Conservation (phyloP, 2,888 invertebrate species). For the Pristionchus fissidentatus region DNA sequence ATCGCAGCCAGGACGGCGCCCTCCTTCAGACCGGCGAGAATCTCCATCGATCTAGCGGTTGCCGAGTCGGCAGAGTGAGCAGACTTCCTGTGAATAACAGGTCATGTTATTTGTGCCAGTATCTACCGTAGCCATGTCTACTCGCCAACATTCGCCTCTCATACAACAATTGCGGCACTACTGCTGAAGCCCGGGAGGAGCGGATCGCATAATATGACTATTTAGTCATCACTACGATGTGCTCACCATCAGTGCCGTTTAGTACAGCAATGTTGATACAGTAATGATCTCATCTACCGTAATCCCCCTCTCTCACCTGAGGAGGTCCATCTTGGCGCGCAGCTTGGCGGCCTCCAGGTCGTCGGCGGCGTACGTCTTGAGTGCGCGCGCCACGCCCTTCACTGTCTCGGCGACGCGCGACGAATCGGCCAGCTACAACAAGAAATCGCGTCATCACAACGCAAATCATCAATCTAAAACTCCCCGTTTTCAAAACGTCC, state of each 20-base stretch:
- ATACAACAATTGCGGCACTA: too few species aligned
- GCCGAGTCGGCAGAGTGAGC: conserved; percentile 35
- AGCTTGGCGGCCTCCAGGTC: conserved; percentile 42
- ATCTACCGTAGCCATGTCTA: too few species aligned
- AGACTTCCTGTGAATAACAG: conserved; percentile 22
- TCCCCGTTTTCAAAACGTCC: neutral
- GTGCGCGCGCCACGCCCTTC: conserved; percentile 19
- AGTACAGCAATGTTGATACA: too few species aligned
- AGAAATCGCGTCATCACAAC: neutral
- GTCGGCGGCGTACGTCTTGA: conserved; percentile 26
- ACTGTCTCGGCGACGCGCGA: conserved; percentile 23
- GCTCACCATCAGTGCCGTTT: too few species aligned
- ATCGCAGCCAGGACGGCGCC: conserved; percentile 39
- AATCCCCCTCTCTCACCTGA: neutral
- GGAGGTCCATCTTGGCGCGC: conserved; percentile 39
- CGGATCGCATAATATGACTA: too few species aligned
- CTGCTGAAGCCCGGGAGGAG: too few species aligned
- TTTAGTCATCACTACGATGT: too few species aligned
- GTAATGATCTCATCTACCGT: too few species aligned
- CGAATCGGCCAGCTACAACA: conserved; percentile 26
- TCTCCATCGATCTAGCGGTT: conserved; percentile 26
- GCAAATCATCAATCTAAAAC: neutral
- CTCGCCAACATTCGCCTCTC: too few species aligned
- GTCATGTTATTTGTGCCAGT: too few species aligned
- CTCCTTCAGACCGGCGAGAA: conserved; percentile 38